phyloP scores from a whole-genome alignment of 2,797 vertebrate species.

The Argyrosomus regius region DNA sequence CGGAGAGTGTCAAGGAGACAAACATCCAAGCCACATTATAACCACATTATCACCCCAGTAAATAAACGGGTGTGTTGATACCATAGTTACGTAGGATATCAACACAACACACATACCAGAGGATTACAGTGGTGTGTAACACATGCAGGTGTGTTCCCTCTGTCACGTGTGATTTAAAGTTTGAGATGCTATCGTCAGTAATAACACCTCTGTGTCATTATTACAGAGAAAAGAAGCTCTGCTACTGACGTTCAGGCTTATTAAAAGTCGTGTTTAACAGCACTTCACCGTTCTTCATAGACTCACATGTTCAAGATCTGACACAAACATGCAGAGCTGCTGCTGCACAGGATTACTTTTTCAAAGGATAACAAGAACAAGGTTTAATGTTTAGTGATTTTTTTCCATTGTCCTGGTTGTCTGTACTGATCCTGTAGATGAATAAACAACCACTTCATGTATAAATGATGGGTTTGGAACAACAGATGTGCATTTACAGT shows the following conservation, averaged over 20 bases:
- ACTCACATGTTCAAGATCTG: not conserved
- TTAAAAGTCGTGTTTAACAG: conserved; percentile 29
- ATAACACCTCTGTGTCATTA: conserved; percentile 33
- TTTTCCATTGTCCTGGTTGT: not conserved
- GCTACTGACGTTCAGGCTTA: not conserved
- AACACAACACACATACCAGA: conserved; percentile 10
- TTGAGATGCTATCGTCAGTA: conserved; percentile 21
- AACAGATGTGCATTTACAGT: not conserved
- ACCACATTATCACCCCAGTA: not conserved
- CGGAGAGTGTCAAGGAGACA: not conserved
- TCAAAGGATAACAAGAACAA: not conserved
- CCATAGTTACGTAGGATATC: conserved; percentile 32
- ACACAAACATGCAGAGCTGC: not conserved
- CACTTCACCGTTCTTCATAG: conserved; percentile 3
- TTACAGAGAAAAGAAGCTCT: conserved; percentile 33
- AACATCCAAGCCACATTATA: not conserved
- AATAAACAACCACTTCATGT: not conserved
- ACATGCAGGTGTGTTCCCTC: conserved; percentile 50
- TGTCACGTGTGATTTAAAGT: conserved; percentile 33
- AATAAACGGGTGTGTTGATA: not conserved
- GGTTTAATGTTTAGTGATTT: conserved; percentile 3
- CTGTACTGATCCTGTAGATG: not conserved
- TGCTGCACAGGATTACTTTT: not conserved
- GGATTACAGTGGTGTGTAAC: conserved; percentile 12
- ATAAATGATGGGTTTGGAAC: not conserved